Evolutionary conservation across 2,888 invertebrate species (phyloP), one percentile per base, ranked within the genome.

Genomic region (Clepsis dumicolana): DNA sequence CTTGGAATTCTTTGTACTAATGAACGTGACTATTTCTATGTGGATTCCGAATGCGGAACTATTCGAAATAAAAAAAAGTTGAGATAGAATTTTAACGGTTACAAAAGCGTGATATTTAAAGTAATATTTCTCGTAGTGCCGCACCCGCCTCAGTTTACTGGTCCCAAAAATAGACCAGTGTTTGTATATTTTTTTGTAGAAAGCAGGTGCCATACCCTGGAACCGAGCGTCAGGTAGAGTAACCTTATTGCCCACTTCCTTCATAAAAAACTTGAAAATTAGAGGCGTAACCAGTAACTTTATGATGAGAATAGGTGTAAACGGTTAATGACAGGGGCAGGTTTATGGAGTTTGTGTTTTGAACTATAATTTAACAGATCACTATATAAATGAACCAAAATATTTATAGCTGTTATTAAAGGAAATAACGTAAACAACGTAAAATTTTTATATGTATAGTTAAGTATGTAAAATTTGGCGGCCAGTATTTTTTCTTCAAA

Each of bases 241-340:
- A 84, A 84, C 84, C 84, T 81, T 83, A 82, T 84, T 86, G 85
- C 82, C 88, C 87, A 89, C 86, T 90, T 91, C 89, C 91, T 88
- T 79, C 75, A 86, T 85, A 85, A 88, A 89, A 83, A 84, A 75
- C 73, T 75, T 79, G 79, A 79, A 83, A 82, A 73, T 74, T 65
- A 67, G 70, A 81, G 79, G 80, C 78, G 81, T 79, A 80, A 77
- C 81, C 77, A 72, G 82, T 85, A 87, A 32, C n/a, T 66, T 59
- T 62, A 68, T 68, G 48, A n/a, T n/a, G n/a, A n/a, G n/a, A 57
- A 71, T 64, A 71, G 64, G 64, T 71, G 64, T 64, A 68, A 66
- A 65, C 82, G 82, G 84, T 87, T 83, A 87, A 85, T 84, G 77
- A 80, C 78, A 80, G 76, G 82, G 81, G 80, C 80, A 78, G 73